Evolutionary conservation across 2,113 vertebrate genomes (phyloP).

Genomic region (Leptosomus discolor): DNA sequence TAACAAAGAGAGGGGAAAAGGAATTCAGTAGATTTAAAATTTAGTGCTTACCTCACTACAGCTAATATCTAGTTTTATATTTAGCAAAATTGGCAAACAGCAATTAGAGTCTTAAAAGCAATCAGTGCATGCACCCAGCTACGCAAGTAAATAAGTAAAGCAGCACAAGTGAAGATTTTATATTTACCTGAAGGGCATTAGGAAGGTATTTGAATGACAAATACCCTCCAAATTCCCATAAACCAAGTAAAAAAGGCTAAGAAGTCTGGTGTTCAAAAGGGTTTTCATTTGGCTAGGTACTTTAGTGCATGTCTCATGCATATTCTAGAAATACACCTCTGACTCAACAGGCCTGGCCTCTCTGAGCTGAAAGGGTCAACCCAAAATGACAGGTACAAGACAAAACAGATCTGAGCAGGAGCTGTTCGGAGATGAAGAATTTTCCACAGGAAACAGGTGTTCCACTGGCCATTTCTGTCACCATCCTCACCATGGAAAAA

Average conservation of each 20-base stretch:
- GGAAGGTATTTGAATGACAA: background rate
- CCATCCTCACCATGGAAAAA: background rate
- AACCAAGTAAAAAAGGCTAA: background rate
- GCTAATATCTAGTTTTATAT: background rate
- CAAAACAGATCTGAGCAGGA: background rate
- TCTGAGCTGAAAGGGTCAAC: background rate
- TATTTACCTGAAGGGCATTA: background rate
- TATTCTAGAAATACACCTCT: background rate
- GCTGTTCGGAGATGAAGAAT: background rate
- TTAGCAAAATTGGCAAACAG: background rate
- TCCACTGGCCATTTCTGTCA: background rate
- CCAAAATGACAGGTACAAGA: background rate
- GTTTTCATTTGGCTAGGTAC: background rate
- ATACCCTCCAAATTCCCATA: background rate
- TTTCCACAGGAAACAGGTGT: background rate
- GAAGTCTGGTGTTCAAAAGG: background rate
- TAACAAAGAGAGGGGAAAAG: background rate
- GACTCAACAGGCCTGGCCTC: background rate
- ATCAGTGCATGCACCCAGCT: background rate
- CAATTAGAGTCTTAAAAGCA: background rate
- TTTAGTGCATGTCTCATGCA: accelerated
- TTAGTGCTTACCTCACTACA: background rate
- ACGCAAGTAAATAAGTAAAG: background rate
- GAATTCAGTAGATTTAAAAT: background rate
- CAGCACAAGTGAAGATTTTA: background rate